These are phyloP conservation scores for Formica selysi DNA, from an alignment of 1,140 invertebrate species.

Conservation along the genomic window DNA sequence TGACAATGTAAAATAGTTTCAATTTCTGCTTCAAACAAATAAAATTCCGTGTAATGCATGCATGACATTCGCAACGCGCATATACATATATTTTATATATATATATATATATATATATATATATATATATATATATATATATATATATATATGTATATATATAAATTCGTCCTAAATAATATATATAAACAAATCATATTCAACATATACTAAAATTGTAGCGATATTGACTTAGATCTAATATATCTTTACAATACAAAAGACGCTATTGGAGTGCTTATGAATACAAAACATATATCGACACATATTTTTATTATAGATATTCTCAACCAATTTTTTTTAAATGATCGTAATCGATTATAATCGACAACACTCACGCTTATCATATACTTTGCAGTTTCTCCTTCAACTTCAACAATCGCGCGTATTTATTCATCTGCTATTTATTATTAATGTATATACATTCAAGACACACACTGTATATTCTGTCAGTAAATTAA, in stretches of 20 bases:
- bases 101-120: too few species aligned
- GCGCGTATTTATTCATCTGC: constrained; percentile 58
- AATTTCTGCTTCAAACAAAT: constrained; percentile 28
- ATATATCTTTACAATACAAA: constrained; percentile 55
- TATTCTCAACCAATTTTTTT: constrained; percentile 59
- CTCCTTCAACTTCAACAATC: constrained; percentile 73
- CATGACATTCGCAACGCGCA: neutral
- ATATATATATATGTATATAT: neutral
- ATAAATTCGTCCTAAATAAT: constrained; percentile 49
- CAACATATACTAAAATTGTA: constrained; percentile 42
- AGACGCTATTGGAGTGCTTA: constrained; percentile 60
- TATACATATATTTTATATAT: neutral
- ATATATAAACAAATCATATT: constrained; percentile 53
- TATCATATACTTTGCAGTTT: constrained; percentile 57
- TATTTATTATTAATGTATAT: constrained; percentile 56
- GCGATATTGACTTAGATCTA: constrained; percentile 60
- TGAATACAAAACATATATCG: constrained; percentile 70
- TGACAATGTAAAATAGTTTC: neutral
- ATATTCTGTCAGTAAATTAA: constrained; percentile 76
- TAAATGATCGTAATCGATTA: constrained; percentile 34
- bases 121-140: too few species aligned
- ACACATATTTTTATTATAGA: constrained; percentile 58
- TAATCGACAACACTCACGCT: constrained; percentile 59
- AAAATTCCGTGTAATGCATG: constrained; percentile 12
- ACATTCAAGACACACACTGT: constrained; percentile 66